phyloP scores from a whole-genome alignment of 1,140 invertebrate genomes.

The Planococcus citri region DNA sequence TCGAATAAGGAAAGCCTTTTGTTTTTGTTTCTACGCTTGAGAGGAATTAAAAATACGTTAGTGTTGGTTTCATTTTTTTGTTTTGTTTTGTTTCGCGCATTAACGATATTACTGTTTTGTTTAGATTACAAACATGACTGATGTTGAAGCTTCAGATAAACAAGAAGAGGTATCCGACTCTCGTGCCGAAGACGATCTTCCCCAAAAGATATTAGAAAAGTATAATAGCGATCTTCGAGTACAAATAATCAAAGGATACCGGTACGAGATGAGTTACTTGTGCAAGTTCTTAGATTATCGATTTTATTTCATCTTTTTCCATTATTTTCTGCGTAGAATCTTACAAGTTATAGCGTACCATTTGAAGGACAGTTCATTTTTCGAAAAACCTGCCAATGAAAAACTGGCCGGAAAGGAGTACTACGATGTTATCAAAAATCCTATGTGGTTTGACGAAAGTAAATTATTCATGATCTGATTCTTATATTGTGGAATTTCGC shows the following conservation, averaged over 20 bases:
- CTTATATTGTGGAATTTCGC: neutral
- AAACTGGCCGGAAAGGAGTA: neutral
- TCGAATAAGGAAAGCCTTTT: neutral
- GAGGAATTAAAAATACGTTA: too few relatives aligned
- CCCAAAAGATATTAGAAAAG: neutral
- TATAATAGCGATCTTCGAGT: neutral
- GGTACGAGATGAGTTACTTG: neutral
- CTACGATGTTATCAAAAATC: neutral
- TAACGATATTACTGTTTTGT: neutral
- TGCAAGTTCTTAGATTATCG: neutral
- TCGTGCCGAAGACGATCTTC: neutral
- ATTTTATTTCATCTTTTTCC: neutral
- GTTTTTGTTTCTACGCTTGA: neutral
- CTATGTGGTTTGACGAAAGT: constrained; percentile 21
- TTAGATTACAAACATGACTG: neutral
- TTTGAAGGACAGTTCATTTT: neutral
- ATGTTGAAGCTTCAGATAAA: neutral
- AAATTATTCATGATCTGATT: neutral
- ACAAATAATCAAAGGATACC: neutral
- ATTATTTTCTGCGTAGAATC: neutral
- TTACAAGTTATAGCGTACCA: neutral
- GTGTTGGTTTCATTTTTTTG: neutral
- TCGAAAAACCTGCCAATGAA: neutral
- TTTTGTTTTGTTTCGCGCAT: neutral
- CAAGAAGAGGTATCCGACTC: neutral